Base-by-base conservation (phyloP, 2,888 invertebrate genomes). In the Dryococelus australis region DNA sequence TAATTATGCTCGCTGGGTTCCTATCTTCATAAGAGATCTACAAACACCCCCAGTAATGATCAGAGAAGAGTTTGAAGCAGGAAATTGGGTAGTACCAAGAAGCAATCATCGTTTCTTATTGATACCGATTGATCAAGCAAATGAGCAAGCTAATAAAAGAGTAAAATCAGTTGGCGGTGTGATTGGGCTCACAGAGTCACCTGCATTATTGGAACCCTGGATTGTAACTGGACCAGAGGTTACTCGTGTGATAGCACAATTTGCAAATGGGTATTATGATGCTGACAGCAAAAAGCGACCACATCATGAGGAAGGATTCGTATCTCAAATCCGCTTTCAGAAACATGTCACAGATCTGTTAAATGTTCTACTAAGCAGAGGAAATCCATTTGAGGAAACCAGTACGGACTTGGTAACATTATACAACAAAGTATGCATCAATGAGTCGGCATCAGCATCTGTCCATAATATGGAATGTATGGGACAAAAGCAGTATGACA, bases 211-310 rank as follows among this genome's bases (percentile, higher is more conserved):
- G 27, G 79, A n/a, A 79, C 79, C 9, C 20, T 79, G 79, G 79
- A 79, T 79, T 79, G 79, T 24, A 79, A 79, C n/a, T 79, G 79
- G 79, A 79, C 79, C 79, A 79, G 79, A 79, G 79, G 20, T 79
- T 79, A 79, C 16, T 27, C 79, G 79, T 20, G 0, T 24, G 20
- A 79, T 79, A 2, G 13, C n/a, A 79, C 20, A 79, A 79, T 79
- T 79, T 79, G 20, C 79, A 10, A 8, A 24, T 8, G 8, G 5
- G 2, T 26, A 10, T 79, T n/a, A 24, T 8, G 2, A 3, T 79
- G n/a, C 79, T 79, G 79, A 79, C 0, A 27, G 27, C 20, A 16
- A 79, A 79, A 16, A 79, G 79, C 79, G 27, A 79, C 79, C 79
- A 26, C 9, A 79, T 79, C 79, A 27, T 79, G 20, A 79, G 79